Evolutionary conservation across 2,888 invertebrate genomes (phyloP), one percentile per base, ranked within the genome.

Genomic region (Eilema griseolum): DNA sequence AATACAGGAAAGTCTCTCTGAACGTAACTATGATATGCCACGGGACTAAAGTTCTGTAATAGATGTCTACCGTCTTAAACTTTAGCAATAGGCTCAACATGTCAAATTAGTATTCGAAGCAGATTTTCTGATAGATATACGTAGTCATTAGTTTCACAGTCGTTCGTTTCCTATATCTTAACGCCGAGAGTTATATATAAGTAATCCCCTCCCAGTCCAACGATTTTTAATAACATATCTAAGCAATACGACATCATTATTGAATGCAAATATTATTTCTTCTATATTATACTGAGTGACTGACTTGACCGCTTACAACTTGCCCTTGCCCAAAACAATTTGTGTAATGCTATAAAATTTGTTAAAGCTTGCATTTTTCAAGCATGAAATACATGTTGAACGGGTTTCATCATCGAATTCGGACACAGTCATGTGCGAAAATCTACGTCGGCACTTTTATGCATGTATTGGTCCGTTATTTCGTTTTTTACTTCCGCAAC

Each of bases 331-430:
- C 86, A 75, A 84, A 87, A 91, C 89, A 91, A 90, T 92, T 92
- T 92, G 90, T 88, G 86, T 80, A 85, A 85, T 87, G 90, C 91
- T 91, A 89, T 85, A 87, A 90, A 88, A 90, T 91, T 52, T 84
- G 88, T 86, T 83, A 82, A 81, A 81, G 77, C 87, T 88, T 86
- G 89, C 90, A 88, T 90, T 90, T 90, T 86, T 85, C 84, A 85
- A 85, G 84, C 78, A 80, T 77, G 81, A 84, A 84, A 87, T 88
- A 87, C 84, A 82, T 86, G 78, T 81, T 83, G 82, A 82, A 86
- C 79, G 82, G 79, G 85, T 85, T 87, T 87, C 87, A 85, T 88
- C 85, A 86, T 83, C 74, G 84, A 81, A 86, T 84, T 83, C 81
- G 83, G 82, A 86, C 82, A 81, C 77, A 78, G 72, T 84, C 82